Conservation (phyloP, 1,140 invertebrate species). For the Sycobia sp. region DNA sequence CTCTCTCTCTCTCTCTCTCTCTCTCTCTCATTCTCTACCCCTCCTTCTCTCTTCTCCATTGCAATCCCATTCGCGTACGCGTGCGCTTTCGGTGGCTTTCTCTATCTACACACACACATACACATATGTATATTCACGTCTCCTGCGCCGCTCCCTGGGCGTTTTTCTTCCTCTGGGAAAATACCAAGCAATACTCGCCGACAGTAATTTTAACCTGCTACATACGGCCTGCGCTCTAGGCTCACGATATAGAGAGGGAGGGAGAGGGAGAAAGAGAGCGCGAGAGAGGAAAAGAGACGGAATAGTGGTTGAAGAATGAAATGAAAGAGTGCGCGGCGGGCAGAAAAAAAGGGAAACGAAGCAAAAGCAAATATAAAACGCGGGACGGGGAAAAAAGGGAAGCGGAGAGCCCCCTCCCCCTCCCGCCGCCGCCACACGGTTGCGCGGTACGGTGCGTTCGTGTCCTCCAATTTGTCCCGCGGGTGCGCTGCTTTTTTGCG, state of each 20-base stretch:
- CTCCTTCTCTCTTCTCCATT: neutral
- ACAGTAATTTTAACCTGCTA: constrained; percentile 24
- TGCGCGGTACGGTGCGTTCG: too few relatives aligned
- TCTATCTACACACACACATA: too few relatives aligned
- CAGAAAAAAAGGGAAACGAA: constrained; percentile 3
- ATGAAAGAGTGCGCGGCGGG: constrained; percentile 10
- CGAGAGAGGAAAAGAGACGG: neutral
- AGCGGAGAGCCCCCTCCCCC: too few relatives aligned
- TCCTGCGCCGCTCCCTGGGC: too few relatives aligned
- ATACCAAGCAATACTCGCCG: constrained; percentile 16
- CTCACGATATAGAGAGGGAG: neutral
- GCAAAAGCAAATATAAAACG: neutral
- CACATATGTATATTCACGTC: too few relatives aligned
- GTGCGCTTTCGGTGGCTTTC: neutral
- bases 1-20: neutral
- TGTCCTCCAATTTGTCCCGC: constrained; percentile 12
- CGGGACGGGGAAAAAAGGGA: neutral
- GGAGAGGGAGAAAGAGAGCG: neutral
- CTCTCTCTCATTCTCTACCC: neutral
- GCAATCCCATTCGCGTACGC: too few relatives aligned
- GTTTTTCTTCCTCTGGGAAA: constrained; percentile 18
- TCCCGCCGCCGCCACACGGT: too few relatives aligned
- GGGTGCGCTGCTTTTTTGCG: neutral
- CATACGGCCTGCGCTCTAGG: neutral
- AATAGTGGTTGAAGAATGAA: constrained; percentile 1